Conservation (phyloP, 1,140 invertebrate species). For the Heterodera schachtii region DNA sequence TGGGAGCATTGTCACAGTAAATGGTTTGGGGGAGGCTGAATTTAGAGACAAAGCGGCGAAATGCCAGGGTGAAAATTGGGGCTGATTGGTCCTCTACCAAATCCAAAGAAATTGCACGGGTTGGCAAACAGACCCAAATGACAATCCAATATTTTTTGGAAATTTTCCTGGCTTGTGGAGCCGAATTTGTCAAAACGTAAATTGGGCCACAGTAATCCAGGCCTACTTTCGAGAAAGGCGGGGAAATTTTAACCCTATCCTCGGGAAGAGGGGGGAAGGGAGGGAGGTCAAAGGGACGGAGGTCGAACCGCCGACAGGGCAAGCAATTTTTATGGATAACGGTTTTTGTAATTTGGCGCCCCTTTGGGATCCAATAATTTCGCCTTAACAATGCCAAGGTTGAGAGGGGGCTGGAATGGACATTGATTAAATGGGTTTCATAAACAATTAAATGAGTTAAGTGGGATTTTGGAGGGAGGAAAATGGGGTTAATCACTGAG, state of each 20-base stretch:
- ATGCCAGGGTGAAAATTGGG: background rate
- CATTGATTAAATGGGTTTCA: background rate
- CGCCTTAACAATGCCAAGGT: background rate
- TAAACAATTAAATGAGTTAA: background rate
- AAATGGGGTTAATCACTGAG: too few species aligned
- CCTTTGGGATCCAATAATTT: background rate
- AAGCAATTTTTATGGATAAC: background rate
- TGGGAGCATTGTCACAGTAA: background rate
- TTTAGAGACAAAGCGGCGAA: background rate
- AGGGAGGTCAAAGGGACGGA: background rate
- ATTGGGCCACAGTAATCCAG: background rate
- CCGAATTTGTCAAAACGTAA: background rate
- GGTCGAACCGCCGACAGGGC: background rate
- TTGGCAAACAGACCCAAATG: conserved; percentile 8
- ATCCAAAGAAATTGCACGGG: conserved; percentile 4
- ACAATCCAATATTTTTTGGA: background rate
- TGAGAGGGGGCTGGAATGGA: background rate
- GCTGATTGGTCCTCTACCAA: conserved; percentile 10
- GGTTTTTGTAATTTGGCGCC: background rate
- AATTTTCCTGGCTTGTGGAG: background rate
- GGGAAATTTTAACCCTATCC: background rate
- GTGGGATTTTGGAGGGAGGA: background rate
- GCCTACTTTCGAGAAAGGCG: background rate
- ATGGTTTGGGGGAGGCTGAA: background rate
- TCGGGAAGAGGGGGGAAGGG: background rate